phyloP scores from a whole-genome alignment of 2,113 vertebrate species.

The Chlamydotis undulata region DNA sequence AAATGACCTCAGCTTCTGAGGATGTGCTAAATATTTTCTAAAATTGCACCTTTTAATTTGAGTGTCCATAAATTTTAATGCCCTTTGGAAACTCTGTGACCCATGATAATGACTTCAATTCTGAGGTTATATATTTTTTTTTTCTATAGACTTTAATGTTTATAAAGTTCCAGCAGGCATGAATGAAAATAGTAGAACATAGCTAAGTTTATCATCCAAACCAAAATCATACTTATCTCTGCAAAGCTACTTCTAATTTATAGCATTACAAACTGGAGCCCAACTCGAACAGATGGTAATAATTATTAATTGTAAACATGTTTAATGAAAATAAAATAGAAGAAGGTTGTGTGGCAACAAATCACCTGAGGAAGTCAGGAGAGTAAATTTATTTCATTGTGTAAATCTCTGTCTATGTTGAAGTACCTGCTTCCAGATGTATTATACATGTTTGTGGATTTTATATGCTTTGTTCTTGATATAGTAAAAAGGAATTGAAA shows the following conservation, averaged over 20 bases:
- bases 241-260: slow-evolving; percentile 19
- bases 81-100: background rate
- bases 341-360: background rate
- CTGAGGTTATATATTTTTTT: background rate
- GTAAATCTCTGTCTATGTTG: background rate
- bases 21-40: background rate
- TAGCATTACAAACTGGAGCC: background rate
- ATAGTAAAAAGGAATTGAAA: background rate
- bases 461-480: background rate
- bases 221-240: background rate
- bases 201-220: background rate
- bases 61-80: background rate
- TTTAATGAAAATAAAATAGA: background rate
- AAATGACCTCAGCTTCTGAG: background rate
- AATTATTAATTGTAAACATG: slow-evolving; percentile 19
- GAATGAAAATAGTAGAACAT: background rate
- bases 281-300: background rate
- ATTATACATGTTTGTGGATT: background rate
- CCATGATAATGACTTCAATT: background rate
- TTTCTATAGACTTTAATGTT: background rate
- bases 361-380: background rate
- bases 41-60: background rate
- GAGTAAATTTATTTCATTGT: slow-evolving; percentile 38
- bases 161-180: background rate
- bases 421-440: slow-evolving; percentile 35